Evolutionary conservation across 2,113 vertebrate genomes (phyloP).

Genomic region (Scytalopus superciliaris): DNA sequence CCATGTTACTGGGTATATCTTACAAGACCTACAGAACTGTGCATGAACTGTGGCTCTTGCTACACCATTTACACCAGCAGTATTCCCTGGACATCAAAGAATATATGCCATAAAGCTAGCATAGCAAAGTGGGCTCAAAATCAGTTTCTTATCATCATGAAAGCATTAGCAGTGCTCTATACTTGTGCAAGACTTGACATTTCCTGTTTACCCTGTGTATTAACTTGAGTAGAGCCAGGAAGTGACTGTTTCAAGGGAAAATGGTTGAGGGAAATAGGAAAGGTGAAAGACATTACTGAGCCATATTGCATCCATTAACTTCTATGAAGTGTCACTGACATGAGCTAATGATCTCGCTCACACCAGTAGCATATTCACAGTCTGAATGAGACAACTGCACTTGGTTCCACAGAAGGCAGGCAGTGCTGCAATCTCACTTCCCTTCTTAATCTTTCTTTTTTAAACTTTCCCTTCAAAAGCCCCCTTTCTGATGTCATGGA

Average conservation of each 20-base stretch:
- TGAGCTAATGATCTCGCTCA: not conserved
- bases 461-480: not conserved
- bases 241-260: not conserved
- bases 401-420: not conserved
- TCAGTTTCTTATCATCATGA: not conserved
- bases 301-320: not conserved
- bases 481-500: not conserved
- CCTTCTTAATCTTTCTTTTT: not conserved
- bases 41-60: not conserved
- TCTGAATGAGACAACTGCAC: not conserved
- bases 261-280: not conserved
- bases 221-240: not conserved
- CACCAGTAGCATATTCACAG: not conserved
- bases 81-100: not conserved
- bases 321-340: not conserved
- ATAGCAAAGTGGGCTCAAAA: not conserved
- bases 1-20: rapidly evolving
- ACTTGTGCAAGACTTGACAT: not conserved
- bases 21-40: not conserved
- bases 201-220: not conserved
- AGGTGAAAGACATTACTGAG: not conserved
- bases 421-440: not conserved
- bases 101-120: not conserved
- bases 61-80: not conserved
- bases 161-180: not conserved